These are phyloP conservation scores for Onychomys leucogaster DNA, from an alignment of 2,797 vertebrate genomes.

Conservation along the genomic window DNA sequence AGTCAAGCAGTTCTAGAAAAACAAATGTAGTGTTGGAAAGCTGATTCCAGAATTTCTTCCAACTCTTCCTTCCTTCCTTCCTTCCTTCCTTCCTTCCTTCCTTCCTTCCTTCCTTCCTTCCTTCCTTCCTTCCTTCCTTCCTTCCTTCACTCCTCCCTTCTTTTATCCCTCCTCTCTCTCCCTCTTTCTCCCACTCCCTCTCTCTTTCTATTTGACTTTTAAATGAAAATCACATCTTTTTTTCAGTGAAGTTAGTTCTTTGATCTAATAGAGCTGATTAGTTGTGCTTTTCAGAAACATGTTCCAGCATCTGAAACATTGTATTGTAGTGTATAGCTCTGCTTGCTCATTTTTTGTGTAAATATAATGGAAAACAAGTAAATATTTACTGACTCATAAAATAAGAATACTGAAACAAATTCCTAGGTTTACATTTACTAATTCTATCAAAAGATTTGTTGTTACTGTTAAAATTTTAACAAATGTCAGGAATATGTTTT, in stretches of 20 bases:
- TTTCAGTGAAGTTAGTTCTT: background rate
- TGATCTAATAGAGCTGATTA: background rate
- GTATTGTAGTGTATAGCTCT: background rate
- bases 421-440: constrained; percentile 5
- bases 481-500: background rate
- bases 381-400: constrained; percentile 39
- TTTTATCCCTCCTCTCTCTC: background rate
- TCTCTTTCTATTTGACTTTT: background rate
- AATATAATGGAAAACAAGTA: background rate
- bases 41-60: constrained; percentile 48
- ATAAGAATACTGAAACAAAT: background rate
- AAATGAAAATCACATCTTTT: constrained; percentile 22
- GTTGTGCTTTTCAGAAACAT: constrained; percentile 28
- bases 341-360: background rate
- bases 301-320: background rate
- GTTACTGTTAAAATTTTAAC: constrained; percentile 11
- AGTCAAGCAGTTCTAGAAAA: constrained; percentile 47
- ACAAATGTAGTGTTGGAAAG: constrained; percentile 21
- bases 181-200: too few relatives aligned
- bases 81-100: background rate
- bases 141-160: too few relatives aligned
- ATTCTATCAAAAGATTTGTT: background rate
- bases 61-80: fast-evolving
- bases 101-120: too few relatives aligned
- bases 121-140: too few relatives aligned